Conservation (phyloP, 2,888 invertebrate species). For the Herminia tarsipennalis region DNA sequence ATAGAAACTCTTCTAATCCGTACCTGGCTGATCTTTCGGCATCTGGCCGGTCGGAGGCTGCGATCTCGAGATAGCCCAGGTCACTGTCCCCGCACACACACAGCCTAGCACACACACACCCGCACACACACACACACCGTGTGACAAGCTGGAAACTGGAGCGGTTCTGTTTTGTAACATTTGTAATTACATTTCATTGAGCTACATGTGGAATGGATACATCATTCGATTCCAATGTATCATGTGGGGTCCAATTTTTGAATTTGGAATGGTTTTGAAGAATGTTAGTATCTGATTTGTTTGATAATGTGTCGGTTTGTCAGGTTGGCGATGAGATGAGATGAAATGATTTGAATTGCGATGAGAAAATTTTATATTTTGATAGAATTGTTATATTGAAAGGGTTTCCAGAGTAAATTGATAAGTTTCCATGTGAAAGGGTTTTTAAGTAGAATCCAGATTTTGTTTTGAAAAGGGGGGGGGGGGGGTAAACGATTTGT, state of each 20-base stretch:
- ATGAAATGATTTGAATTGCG: not conserved
- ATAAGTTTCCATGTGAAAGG: too few species aligned
- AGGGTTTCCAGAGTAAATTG: too few species aligned
- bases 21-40: constrained; percentile 81
- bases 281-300: constrained; percentile 1
- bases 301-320: not conserved
- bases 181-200: constrained; percentile 66
- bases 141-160: constrained; percentile 54
- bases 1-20: constrained; percentile 46
- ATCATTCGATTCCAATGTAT: constrained; percentile 31
- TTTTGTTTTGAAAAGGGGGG: too few species aligned
- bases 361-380: not conserved
- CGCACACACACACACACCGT: constrained; percentile 41
- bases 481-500: too few species aligned
- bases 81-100: constrained; percentile 77
- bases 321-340: not conserved
- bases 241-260: constrained; percentile 34
- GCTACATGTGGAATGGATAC: constrained; percentile 45
- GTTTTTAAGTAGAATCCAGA: too few species aligned
- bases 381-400: too few species aligned
- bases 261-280: not conserved
- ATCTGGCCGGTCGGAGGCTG: constrained; percentile 85
- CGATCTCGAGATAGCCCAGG: constrained; percentile 80
- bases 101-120: constrained; percentile 29
- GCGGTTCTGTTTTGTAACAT: constrained; percentile 59